Percentiles rank a stretch among this genome's conserved stretches.
phyloP scores from a whole-genome alignment of 2,113 vertebrate genomes.

The Raphicerus campestris region DNA sequence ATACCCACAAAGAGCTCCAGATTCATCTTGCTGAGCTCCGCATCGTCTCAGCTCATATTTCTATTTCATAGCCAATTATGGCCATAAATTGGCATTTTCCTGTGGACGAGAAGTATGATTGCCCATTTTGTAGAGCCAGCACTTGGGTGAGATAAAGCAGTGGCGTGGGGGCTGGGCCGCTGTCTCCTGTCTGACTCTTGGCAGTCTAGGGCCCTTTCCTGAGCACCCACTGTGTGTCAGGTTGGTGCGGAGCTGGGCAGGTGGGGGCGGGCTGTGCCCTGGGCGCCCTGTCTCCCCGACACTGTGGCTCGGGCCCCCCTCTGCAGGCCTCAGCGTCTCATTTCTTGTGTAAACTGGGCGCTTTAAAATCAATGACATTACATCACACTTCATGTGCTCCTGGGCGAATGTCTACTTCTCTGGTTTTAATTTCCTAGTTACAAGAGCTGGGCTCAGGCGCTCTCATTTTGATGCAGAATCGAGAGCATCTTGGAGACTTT shows the following conservation, averaged over 20 bases:
- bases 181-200: too few species aligned
- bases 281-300: accelerated
- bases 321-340: neutral
- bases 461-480: neutral
- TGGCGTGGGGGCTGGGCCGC: neutral
- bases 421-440: neutral
- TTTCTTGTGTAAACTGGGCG: neutral
- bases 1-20: neutral
- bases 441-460: neutral
- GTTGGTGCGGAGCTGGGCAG: neutral
- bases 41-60: neutral
- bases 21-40: neutral
- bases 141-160: neutral
- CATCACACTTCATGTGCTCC: neutral
- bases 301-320: accelerated
- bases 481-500: neutral
- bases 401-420: neutral
- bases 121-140: neutral
- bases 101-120: neutral
- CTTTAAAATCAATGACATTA: neutral
- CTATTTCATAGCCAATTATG: neutral
- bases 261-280: neutral
- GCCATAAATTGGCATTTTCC: neutral
- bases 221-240: neutral
- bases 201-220: neutral